Percentiles rank a stretch among this genome's conserved stretches.
Conservation (phyloP, 2,888 invertebrate species). For the Lobophora halterata region DNA sequence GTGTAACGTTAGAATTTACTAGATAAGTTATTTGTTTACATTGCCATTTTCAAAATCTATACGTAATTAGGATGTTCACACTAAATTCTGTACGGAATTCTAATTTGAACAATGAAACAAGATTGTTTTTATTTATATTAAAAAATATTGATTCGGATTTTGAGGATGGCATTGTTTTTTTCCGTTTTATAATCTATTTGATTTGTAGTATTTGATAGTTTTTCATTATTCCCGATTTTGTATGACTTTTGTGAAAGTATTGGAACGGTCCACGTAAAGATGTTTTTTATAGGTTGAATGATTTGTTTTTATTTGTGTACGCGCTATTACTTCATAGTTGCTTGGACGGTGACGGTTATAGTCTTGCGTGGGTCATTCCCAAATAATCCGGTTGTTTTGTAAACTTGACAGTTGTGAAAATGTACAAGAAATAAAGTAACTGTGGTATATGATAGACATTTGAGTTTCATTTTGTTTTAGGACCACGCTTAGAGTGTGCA, state of each 20-base stretch:
- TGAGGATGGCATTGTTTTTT: constrained; percentile 54
- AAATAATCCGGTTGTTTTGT: constrained; percentile 55
- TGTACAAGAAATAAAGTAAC: constrained; percentile 74
- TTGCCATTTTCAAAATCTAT: constrained; percentile 60
- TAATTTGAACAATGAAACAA: too few species aligned
- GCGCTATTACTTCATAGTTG: constrained; percentile 6
- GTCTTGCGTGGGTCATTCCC: constrained; percentile 27
- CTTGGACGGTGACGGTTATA: constrained; percentile 5
- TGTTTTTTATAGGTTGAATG: neutral
- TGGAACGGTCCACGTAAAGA: constrained; percentile 9
- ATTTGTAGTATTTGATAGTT: constrained; percentile 49
- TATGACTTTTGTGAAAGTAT: constrained; percentile 20
- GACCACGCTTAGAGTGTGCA: constrained; percentile 64
- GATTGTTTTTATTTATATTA: too few species aligned
- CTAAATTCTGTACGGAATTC: too few species aligned
- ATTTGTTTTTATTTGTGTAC: neutral
- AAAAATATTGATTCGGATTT: constrained; percentile 29
- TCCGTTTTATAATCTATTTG: constrained; percentile 47
- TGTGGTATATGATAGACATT: constrained; percentile 64
- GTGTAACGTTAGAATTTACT: constrained; percentile 60
- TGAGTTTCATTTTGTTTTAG: constrained; percentile 66
- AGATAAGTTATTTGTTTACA: constrained; percentile 35
- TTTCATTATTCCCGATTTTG: constrained; percentile 33
- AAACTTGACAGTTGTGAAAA: constrained; percentile 68
- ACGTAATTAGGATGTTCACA: too few species aligned